Evolutionary conservation across 2,888 invertebrate genomes (phyloP), one percentile per base, ranked within the genome.

Genomic region (Ennomos erosarius): DNA sequence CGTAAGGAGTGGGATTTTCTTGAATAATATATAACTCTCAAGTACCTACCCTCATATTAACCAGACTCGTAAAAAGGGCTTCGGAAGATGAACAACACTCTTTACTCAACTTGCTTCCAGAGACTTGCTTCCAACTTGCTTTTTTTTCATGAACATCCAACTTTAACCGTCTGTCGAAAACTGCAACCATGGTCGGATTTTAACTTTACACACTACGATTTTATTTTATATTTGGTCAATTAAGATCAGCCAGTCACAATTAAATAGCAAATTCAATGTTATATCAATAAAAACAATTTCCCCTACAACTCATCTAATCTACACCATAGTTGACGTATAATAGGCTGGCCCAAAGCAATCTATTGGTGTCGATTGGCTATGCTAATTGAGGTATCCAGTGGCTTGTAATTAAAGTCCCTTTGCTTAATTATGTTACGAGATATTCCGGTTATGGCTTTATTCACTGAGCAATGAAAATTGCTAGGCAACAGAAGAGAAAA

Each of bases 381-480:
- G 42, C 43, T 52, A 58, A 57, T 52, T 46, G 37, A 44, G 48
- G 47, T 48, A 52, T 48, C 34, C 34, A 52, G 36, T 52, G 43
- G 13, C 43, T 58, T 42, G 33, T 52, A 52, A 58, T 58, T 58
- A 48, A 51, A 43, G 42, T 10, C 10, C 11, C 39, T 36, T 12
- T 9, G 37, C 39, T 34, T 45, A 35, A 39, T 50, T 39, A 1
- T 13, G 34, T 38, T 49, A 40, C n/a, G n/a, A n/a, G n/a, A 6
- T 46, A n/a, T 34, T 39, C 35, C 16, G 35, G 35, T 38, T 40
- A 11, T 9, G 9, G 3, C 3, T 6, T 35, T 10, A 45, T 12
- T 26, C 1, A 10, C 8, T 8, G 1, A 36, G n/a, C 6, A 34
- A 38, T 45, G n/a, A n/a, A 36, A 34, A 12, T 42, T 3, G 16